These are phyloP conservation scores for Menura novaehollandiae DNA, from an alignment of 2,113 vertebrate genomes.

Conservation along the genomic window DNA sequence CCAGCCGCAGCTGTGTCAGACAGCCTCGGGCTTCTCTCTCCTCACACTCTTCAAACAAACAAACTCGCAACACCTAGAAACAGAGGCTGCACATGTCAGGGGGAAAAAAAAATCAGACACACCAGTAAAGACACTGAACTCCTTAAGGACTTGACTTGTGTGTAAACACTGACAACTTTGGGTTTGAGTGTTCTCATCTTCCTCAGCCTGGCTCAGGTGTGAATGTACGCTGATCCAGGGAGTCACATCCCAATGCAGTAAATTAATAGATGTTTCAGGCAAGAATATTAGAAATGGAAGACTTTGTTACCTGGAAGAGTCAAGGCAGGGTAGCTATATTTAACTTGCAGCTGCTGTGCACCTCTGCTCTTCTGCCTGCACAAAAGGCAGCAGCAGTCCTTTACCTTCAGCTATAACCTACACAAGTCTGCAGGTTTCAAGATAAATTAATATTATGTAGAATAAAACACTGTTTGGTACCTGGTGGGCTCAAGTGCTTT, in stretches of 20 bases:
- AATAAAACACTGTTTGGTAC: background rate
- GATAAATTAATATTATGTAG: background rate
- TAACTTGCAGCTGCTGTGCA: background rate
- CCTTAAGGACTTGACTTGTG: background rate
- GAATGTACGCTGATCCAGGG: background rate
- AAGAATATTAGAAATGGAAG: background rate
- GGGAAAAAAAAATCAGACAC: background rate
- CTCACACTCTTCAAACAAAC: conserved; percentile 19
- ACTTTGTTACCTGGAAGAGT: background rate
- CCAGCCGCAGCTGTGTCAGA: background rate
- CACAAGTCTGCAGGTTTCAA: background rate
- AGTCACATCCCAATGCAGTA: background rate
- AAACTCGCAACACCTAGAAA: conserved; percentile 18
- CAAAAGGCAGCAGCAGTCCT: background rate
- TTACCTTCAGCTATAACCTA: background rate
- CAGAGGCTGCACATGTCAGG: conserved; percentile 25
- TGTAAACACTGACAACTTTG: background rate
- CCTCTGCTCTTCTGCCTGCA: background rate
- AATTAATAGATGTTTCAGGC: background rate
- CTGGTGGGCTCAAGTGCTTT: background rate
- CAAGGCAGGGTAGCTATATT: background rate
- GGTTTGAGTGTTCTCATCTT: background rate
- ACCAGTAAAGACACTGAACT: background rate
- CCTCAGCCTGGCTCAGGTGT: background rate
- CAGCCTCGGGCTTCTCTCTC: conserved; percentile 15